Evolutionary conservation across 2,113 vertebrate species (phyloP), one percentile per base, ranked within the genome.

Genomic region (Telmatochromis sp.): DNA sequence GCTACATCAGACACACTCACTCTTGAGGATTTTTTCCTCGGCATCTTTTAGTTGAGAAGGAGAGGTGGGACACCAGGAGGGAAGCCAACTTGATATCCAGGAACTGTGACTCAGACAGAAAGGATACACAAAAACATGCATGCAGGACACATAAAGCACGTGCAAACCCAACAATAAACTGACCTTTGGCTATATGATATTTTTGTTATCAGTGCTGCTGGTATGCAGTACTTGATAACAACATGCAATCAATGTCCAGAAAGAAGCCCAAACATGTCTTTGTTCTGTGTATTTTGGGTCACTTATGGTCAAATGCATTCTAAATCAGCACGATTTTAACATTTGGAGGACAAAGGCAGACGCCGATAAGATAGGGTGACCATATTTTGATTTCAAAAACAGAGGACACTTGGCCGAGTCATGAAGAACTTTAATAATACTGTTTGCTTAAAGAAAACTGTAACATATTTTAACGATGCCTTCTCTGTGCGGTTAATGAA

Each of bases 51-150:
- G 97, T 89, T 97, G 97, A 71, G 96, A 93, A 28, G 95, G 84
- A 35, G 98, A 99, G 0, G 98, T 98, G 65, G 98, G 98, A 85
- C 98, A 98, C 98, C 98, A 99, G 9, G 98, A 97, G 63, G 98
- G 98, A 85, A 99, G 96, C 98, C 98, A 99, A 40, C 96, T 96
- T 83, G 95, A 96, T 28, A 98, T 94, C 98, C 98, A 97, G 51
- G 97, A 97, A 94, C 98, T 98, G 93, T 3, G 92, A 83, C 47
- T 78, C 53, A 83, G 57, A 83, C 26, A 71, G 40, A 10, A 87
- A 50, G 80, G 73, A 86, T 5, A 10, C 65, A 75, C 84, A 87
- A 2, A 71, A 58, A 50, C 68, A 81, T 65, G 21, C 37, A 58
- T 3, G 57, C 45, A 81, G 5, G 75, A 86, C 75, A 89, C 31